Evolutionary conservation across 1,140 invertebrate genomes (phyloP).

Genomic region (Campoletis sonorensis): DNA sequence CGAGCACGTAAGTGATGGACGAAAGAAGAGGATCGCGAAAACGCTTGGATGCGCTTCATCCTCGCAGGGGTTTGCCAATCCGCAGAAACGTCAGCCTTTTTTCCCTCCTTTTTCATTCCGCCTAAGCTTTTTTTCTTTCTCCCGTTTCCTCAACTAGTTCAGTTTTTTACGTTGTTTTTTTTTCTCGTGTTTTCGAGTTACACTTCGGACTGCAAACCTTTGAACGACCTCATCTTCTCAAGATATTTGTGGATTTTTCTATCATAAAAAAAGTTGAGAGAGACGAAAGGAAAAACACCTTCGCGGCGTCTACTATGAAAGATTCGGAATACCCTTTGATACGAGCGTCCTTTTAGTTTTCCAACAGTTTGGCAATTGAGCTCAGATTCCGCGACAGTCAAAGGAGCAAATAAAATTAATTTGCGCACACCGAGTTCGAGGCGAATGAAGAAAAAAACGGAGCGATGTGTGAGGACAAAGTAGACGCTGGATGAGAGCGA

Average conservation of each 20-base stretch:
- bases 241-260: neutral
- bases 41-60: slow-evolving; percentile 35
- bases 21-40: slow-evolving; percentile 20
- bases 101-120: neutral
- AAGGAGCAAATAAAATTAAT: slow-evolving; percentile 43
- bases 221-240: neutral
- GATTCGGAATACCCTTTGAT: neutral
- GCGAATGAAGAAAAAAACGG: neutral
- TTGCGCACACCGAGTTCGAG: slow-evolving; percentile 42
- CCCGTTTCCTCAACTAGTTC: neutral
- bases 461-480: neutral
- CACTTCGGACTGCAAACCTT: neutral
- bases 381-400: slow-evolving; percentile 17
- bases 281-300: neutral
- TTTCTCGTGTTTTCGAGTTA: neutral
- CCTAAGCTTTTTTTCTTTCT: neutral
- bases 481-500: neutral
- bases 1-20: slow-evolving; percentile 51
- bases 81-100: slow-evolving; percentile 7
- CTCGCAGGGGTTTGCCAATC: slow-evolving; percentile 3
- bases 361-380: neutral
- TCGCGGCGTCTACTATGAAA: neutral
- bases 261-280: neutral
- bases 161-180: neutral
- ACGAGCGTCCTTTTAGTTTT: neutral